Evolutionary conservation across 2,888 invertebrate genomes (phyloP), one percentile per base, ranked within the genome.

Genomic region (Cremastinae sp.): DNA sequence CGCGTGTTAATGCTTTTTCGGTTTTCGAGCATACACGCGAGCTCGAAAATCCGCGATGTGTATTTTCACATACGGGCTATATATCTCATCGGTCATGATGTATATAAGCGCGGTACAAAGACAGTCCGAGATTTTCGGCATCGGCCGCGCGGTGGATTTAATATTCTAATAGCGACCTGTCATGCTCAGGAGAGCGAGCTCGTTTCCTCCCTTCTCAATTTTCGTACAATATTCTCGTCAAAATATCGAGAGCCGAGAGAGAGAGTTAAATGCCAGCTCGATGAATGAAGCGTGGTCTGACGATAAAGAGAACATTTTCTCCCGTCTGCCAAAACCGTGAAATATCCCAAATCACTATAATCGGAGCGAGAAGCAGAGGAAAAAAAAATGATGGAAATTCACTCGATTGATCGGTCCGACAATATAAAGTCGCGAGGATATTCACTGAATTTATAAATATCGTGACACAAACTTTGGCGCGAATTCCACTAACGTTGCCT

Each of bases 81-180:
- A n/a, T n/a, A n/a, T n/a, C n/a, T 28, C 28, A 5, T 5, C 28
- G 28, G 28, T n/a, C n/a, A n/a, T n/a, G n/a, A n/a, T 16, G 0
- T 22, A 41, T 18, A 18, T 18, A 39, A 39, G 10, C 22, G 39
- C 18, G 39, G n/a, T 7, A 28, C 22, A 53, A 10, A 8, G 12
- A 53, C 20, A 28, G 8, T 28, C 12, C 41, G 66, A 61, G 75
- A 75, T 66, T 66, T n/a, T 72, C 53, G 45, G 58, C 61, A 47
- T 41, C 43, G 35, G 18, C 35, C 5, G 28, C 47, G 22, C n/a
- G n/a, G n/a, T n/a, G 65, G 73, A 75, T 83, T 83, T 85, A 85
- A 85, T 86, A 85, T 85, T 84, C 80, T 88, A 88, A 88, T 86
- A 84, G 85, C 82, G 83, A 83, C 86, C 84, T 88, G 86, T 84